Base-by-base conservation (phyloP, 2,888 invertebrate genomes). In the Hypercompe scribonia region DNA sequence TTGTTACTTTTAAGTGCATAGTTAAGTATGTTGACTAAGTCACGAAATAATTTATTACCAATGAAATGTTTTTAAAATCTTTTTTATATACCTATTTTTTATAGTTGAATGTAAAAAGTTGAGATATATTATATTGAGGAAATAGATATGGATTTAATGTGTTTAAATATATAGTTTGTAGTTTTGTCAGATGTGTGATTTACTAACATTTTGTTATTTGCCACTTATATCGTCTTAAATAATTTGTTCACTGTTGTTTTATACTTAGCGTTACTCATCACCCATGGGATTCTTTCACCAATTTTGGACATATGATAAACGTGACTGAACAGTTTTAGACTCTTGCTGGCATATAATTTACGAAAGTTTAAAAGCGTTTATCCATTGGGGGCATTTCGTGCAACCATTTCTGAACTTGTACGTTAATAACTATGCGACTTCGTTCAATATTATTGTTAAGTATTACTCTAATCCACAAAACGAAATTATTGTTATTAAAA, bases 31-130 rank as follows among this genome's bases (percentile, higher is more conserved):
- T 93, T 94, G 94, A 95, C 95, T 95, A 95, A 95, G 95, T 95
- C 95, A 95, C 94, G 89, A 94, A 90, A 94, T 95, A 95, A 95
- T 94, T 95, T 95, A 95, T 95, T 95, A 95, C 95, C 95, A 95
- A 95, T 95, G 95, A 95, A 91, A 91, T 92, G 93, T 94, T 95
- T 94, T 94, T 93, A 90, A 94, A 92, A 91, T 92, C 89, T 90
- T 92, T 91, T 91, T 89, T 90, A 89, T 89, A 87, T 88, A 87
- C 87, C 84, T 90, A 87, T 91, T 92, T 93, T 92, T 91, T 93
- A 91, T 90, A 93, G 90, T 89, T 89, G 86, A 89, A 87, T 92
- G 90, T 93, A 91, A 88, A 93, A 91, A 91, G 90, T 90, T 90
- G 90, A 91, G 84, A 91, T 91, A 92, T 89, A 82, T 88, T 92